Conservation (phyloP, 2,797 vertebrate genomes). For the Platalea minor region DNA sequence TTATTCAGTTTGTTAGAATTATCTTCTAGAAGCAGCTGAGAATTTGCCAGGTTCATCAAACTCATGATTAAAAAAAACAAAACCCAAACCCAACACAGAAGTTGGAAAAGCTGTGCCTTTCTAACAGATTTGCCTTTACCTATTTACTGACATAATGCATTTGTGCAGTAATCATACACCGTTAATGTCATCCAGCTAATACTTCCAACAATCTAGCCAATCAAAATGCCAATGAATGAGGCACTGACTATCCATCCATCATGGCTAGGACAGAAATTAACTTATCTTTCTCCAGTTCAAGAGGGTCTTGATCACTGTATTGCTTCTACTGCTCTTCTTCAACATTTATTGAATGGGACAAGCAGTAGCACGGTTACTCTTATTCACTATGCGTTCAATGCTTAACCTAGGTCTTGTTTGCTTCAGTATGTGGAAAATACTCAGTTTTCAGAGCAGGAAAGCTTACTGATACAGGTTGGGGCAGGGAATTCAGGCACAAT, state of each 20-base stretch:
- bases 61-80: neutral
- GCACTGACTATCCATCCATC: neutral
- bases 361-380: rapidly evolving
- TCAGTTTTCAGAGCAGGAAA: neutral
- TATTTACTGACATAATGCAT: neutral
- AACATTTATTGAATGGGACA: neutral
- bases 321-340: neutral
- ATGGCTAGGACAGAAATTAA: neutral
- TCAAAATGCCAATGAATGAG: neutral
- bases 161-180: neutral
- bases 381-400: rapidly evolving
- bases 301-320: neutral
- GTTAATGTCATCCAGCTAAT: neutral
- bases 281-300: neutral
- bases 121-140: neutral
- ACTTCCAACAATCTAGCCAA: neutral
- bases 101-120: neutral
- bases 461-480: neutral
- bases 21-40: neutral
- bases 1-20: neutral
- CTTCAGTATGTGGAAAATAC: neutral
- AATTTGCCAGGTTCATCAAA: neutral
- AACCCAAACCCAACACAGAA: neutral
- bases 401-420: neutral
- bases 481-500: neutral